A percentile compares a stretch with the other conserved stretches of the same genome.
Evolutionary conservation across 2,113 vertebrate genomes (phyloP).

Genomic region (Philantomba maxwellii): DNA sequence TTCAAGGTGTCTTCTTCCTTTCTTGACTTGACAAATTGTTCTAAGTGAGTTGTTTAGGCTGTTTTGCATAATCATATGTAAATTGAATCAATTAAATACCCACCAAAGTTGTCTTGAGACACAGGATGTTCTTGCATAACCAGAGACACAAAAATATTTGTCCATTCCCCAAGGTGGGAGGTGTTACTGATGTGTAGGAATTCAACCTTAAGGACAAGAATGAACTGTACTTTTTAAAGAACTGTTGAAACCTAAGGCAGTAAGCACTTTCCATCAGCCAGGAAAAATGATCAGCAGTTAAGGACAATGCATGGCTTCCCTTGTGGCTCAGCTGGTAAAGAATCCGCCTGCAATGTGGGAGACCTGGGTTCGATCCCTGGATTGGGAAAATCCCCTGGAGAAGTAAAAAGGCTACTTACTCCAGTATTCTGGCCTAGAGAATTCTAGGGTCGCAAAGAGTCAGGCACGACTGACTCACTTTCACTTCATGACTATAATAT

Average conservation of each 20-base stretch:
- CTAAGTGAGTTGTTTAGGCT: conserved; percentile 12
- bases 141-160: conserved; percentile 21
- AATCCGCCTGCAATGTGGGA: not conserved
- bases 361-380: not conserved
- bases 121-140: not conserved
- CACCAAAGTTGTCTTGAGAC: conserved; percentile 36
- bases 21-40: conserved; percentile 11
- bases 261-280: not conserved
- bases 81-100: conserved; percentile 47
- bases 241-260: not conserved
- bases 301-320: not conserved
- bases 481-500: not conserved
- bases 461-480: not conserved
- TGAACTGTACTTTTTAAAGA: not conserved
- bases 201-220: conserved; percentile 9
- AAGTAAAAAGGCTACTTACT: not conserved
- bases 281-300: not conserved
- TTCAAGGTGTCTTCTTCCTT: not conserved
- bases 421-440: not conserved
- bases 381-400: not conserved
- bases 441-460: not conserved
- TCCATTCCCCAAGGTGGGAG: not conserved
- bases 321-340: not conserved
- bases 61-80: conserved; percentile 58
- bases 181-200: not conserved